Percentiles rank a stretch among this genome's conserved stretches.
Evolutionary conservation across 2,888 invertebrate species (phyloP).

Genomic region (Meteorus cinctellus): DNA sequence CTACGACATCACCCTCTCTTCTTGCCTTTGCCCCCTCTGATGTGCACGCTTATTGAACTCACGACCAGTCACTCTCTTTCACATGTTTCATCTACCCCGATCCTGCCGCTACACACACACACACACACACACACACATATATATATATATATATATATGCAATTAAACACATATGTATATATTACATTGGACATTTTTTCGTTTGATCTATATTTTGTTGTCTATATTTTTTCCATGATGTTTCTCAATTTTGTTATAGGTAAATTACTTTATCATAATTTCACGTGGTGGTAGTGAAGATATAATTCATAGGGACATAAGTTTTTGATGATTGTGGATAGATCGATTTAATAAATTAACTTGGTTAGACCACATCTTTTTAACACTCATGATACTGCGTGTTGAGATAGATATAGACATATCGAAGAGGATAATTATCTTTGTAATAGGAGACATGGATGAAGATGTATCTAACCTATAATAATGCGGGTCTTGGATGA

Average conservation of each 20-base stretch:
- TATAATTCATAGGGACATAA: neutral
- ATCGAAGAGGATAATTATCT: neutral
- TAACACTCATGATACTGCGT: neutral
- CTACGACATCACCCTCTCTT: neutral
- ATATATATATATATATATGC: too few relatives aligned
- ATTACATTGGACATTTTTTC: too few relatives aligned
- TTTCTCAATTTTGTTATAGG: too few relatives aligned
- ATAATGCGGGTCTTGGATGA: neutral
- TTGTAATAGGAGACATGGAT: neutral
- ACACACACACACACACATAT: too few relatives aligned
- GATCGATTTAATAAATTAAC: neutral
- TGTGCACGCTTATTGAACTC: slow-evolving; percentile 70
- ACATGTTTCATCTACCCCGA: slow-evolving; percentile 65
- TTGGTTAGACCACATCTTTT: neutral
- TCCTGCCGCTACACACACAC: slow-evolving; percentile 37
- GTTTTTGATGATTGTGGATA: neutral
- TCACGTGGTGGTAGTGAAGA: too few relatives aligned
- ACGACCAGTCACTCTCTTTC: slow-evolving; percentile 71
- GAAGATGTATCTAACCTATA: slow-evolving; percentile 10
- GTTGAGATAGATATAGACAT: neutral
- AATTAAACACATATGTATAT: too few relatives aligned
- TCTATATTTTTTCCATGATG: too few relatives aligned
- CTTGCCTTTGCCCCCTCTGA: neutral
- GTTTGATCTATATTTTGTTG: too few relatives aligned
- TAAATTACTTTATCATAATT: too few relatives aligned